Evolutionary conservation across 2,797 vertebrate genomes (phyloP).

Genomic region (Uromys caudimaculatus): DNA sequence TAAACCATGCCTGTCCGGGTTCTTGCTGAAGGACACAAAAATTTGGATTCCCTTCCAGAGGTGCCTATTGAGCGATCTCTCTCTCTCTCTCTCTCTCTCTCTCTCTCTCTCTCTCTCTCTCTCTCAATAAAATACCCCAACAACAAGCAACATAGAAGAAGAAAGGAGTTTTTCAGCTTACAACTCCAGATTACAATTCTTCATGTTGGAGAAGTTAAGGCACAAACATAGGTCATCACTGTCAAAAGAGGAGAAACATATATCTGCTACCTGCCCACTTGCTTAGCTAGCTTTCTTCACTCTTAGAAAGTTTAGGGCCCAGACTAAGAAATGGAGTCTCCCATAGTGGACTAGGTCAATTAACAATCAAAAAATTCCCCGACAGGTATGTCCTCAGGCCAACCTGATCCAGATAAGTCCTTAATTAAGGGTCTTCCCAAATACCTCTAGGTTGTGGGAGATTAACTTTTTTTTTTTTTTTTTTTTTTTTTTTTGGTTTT

Average conservation of each 20-base stretch:
- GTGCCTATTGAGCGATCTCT: neutral
- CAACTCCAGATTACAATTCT: neutral
- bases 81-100: too few species aligned
- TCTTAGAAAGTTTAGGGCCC: neutral
- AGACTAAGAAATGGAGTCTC: neutral
- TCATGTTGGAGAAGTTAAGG: neutral
- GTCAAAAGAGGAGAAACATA: neutral
- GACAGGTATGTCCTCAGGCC: neutral
- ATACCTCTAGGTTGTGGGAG: neutral
- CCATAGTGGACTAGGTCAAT: neutral
- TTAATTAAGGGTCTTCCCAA: neutral
- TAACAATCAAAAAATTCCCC: neutral
- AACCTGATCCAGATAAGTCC: neutral
- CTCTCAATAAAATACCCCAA: neutral
- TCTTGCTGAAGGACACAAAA: neutral
- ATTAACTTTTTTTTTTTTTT: too few species aligned
- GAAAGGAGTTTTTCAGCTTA: neutral
- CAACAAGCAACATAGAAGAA: neutral
- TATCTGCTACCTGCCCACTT: neutral
- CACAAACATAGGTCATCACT: neutral
- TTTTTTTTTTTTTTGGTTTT: too few species aligned
- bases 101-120: too few species aligned
- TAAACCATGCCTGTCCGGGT: neutral
- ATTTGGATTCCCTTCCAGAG: neutral
- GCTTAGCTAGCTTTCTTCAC: neutral